A percentile compares a stretch with the other conserved stretches of the same genome.
Evolutionary conservation across 2,113 vertebrate species (phyloP).

Genomic region (Oreotrochilus melanogaster): DNA sequence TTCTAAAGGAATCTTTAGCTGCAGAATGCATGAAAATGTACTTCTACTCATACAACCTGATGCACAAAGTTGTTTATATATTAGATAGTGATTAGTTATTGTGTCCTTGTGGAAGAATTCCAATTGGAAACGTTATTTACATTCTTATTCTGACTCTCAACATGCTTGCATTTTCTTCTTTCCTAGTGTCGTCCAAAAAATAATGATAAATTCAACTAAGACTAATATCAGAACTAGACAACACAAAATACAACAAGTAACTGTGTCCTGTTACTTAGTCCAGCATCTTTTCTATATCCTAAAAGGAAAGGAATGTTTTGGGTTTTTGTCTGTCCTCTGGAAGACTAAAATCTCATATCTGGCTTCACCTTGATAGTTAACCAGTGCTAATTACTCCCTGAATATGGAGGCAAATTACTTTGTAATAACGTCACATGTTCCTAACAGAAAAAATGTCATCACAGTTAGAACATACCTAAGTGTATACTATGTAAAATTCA

Average conservation of each 20-base stretch:
- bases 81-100: background rate
- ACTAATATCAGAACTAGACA: background rate
- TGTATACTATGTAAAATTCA: background rate
- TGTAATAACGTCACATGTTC: background rate
- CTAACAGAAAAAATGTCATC: background rate
- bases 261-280: background rate
- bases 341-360: background rate
- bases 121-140: background rate
- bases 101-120: background rate
- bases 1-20: background rate
- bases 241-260: background rate
- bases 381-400: background rate
- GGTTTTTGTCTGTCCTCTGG: fast-evolving
- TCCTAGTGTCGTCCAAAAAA: background rate
- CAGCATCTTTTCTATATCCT: background rate
- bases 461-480: background rate
- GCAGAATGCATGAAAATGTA: background rate
- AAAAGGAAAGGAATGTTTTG: background rate
- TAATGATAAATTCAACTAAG: background rate
- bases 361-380: background rate
- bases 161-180: background rate
- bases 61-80: background rate
- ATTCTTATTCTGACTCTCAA: background rate
- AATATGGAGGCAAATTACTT: background rate
- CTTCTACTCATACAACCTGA: background rate